Evolutionary conservation across 2,888 invertebrate genomes (phyloP), one percentile per base, ranked within the genome.

Genomic region (Acrobeloides nanus): DNA sequence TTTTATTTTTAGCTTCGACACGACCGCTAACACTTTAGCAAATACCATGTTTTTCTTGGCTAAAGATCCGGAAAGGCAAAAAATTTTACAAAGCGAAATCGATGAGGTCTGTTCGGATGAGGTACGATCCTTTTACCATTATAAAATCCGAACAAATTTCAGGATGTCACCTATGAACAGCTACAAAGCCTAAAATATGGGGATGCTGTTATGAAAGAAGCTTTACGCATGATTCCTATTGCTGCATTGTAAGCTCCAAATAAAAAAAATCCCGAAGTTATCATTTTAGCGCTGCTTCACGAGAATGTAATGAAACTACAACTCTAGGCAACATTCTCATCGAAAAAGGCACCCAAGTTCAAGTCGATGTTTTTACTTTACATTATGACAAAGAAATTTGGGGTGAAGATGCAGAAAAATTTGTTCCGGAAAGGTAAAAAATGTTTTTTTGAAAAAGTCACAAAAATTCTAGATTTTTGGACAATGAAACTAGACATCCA

Each of bases 1-100:
- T n/a, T n/a, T n/a, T 10, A 17, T 21, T 39, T 33, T 17, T 10
- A 47, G 66, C n/a, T 71, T 62, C 42, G 68, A 81, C 59, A 80
- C 80, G 0, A 79, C 79, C 0, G 76, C 78, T 6, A 76, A 76
- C 8, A 68, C 77, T 2, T 61, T 80, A 10, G 73, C 74, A 3
- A 73, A 74, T 3, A 67, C 75, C 8, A 66, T 75, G 46, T 76
- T 76, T 55, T 73, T 76, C 42, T 66, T 80, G 46, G 76, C 77
- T 5, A 64, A 65, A 39, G 71, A 78, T 18, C 53, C 51, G 18
- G 74, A 75, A 1, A 65, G 76, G 21, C 79, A 79, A n/a, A n/a
- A n/a, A n/a, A n/a, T 21, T n/a, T 40, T 57, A 21, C 50, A 53
- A 24, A 48, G 60, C 23, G 67, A 68, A 38, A 57, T 68, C 20